Evolutionary conservation across 2,888 invertebrate genomes (phyloP).

Genomic region (Epiblema foenella): DNA sequence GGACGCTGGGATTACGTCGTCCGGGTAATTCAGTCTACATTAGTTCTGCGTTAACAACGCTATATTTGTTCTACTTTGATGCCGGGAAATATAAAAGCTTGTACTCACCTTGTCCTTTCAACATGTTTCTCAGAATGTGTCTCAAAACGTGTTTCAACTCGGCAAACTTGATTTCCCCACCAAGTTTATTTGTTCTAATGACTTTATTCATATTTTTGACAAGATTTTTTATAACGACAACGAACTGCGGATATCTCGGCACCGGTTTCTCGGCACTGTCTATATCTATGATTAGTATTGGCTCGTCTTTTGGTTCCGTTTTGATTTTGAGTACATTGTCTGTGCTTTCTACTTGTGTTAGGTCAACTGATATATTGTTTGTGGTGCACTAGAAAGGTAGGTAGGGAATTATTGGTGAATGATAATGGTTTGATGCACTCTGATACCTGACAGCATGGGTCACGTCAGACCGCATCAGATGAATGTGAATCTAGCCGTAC

Average conservation of each 20-base stretch:
- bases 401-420: too few relatives aligned
- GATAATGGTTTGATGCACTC: too few relatives aligned
- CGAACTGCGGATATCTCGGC: conserved; percentile 7
- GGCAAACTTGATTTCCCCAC: background rate
- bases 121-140: background rate
- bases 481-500: too few relatives aligned
- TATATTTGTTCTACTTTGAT: too few relatives aligned
- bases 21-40: too few relatives aligned
- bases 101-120: conserved; percentile 16
- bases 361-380: background rate
- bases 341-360: background rate
- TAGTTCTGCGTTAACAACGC: too few relatives aligned
- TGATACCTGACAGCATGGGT: too few relatives aligned
- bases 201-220: conserved; percentile 1
- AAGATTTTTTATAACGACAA: conserved; percentile 2
- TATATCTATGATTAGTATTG: background rate
- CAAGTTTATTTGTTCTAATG: background rate
- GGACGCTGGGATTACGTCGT: too few relatives aligned
- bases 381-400: background rate
- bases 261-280: background rate
- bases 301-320: background rate
- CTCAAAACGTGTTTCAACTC: background rate
- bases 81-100: too few relatives aligned
- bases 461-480: too few relatives aligned
- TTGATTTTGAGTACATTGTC: background rate